Evolutionary conservation across 2,113 vertebrate genomes (phyloP).

Genomic region (Beaufortia kweichowensis): DNA sequence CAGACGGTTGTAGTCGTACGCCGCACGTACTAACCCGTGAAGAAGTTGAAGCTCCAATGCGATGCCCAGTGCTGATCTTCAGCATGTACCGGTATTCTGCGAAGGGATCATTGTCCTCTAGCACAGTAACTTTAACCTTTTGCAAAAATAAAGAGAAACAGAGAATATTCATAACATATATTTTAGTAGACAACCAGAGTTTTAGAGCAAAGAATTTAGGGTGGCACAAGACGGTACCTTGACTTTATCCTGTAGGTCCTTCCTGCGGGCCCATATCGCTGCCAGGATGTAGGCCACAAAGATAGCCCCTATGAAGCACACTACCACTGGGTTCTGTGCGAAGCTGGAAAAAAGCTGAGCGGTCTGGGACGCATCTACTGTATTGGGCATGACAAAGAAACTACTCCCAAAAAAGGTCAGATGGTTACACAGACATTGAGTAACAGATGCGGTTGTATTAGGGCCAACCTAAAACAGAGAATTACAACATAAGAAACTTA

Average conservation of each 20-base stretch:
- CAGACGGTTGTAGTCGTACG: no score
- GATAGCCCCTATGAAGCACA: conserved; percentile 86
- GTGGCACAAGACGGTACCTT: conserved; percentile 73
- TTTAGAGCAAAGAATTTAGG: not conserved
- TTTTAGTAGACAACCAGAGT: not conserved
- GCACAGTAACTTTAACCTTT: conserved; percentile 86
- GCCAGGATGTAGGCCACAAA: conserved; percentile 80
- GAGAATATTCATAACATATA: not conserved
- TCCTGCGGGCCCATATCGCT: conserved; percentile 86
- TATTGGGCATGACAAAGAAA: conserved; percentile 89
- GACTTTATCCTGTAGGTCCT: conserved; percentile 85
- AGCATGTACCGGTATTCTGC: conserved; percentile 89
- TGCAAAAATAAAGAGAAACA: conserved; percentile 1
- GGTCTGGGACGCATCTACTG: conserved; percentile 80
- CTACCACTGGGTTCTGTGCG: conserved; percentile 86
- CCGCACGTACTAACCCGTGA: conserved; percentile 79
- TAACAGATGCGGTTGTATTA: conserved; percentile 74
- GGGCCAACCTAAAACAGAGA: conserved; percentile 78
- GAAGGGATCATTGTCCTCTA: conserved; percentile 90
- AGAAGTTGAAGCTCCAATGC: conserved; percentile 85
- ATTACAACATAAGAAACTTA: not conserved
- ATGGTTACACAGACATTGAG: conserved; percentile 91
- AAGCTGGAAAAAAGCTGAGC: conserved; percentile 89
- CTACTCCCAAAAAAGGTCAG: conserved; percentile 93
- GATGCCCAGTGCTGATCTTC: conserved; percentile 86